These are phyloP conservation scores for Phrynocephalus guinanensis DNA, from an alignment of 2,797 vertebrate genomes.

Conservation along the genomic window DNA sequence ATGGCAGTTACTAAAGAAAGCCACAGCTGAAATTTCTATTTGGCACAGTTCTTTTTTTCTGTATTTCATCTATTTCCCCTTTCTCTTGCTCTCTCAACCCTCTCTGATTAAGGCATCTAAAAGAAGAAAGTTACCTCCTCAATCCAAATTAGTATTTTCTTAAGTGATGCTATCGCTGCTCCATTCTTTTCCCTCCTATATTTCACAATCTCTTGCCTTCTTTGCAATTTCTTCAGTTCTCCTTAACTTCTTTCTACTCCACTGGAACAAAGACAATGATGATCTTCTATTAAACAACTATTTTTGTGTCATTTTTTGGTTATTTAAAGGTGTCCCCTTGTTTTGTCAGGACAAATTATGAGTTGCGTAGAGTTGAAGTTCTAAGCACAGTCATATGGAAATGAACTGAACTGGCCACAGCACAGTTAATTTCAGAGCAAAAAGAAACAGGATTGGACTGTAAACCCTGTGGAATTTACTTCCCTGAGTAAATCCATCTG, in stretches of 20 bases:
- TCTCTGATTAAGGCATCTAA: not conserved
- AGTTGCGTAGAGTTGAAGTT: too few relatives aligned
- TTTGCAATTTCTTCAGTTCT: not conserved
- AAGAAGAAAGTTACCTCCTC: constrained; percentile 46
- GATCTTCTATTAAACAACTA: too few relatives aligned
- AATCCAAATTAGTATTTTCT: constrained; percentile 37
- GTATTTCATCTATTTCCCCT: too few relatives aligned
- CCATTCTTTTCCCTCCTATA: constrained; percentile 18
- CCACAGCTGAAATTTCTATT: too few relatives aligned
- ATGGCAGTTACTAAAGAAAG: too few relatives aligned
- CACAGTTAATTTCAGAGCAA: not conserved
- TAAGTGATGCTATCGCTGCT: constrained; percentile 21
- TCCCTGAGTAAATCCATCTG: not conserved
- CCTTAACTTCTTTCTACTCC: not conserved
- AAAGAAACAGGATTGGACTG: not conserved
- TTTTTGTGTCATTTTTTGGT: too few relatives aligned
- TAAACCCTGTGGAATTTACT: not conserved
- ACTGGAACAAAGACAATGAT: not conserved
- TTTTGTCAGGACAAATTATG: too few relatives aligned
- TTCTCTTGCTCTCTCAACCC: too few relatives aligned
- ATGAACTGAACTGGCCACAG: not conserved
- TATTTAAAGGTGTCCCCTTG: too few relatives aligned
- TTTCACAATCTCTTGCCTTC: not conserved
- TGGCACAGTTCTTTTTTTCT: too few relatives aligned
- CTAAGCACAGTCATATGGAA: too few relatives aligned